Conservation (phyloP, 2,113 vertebrate genomes). For the Edolisoma coerulescens region DNA sequence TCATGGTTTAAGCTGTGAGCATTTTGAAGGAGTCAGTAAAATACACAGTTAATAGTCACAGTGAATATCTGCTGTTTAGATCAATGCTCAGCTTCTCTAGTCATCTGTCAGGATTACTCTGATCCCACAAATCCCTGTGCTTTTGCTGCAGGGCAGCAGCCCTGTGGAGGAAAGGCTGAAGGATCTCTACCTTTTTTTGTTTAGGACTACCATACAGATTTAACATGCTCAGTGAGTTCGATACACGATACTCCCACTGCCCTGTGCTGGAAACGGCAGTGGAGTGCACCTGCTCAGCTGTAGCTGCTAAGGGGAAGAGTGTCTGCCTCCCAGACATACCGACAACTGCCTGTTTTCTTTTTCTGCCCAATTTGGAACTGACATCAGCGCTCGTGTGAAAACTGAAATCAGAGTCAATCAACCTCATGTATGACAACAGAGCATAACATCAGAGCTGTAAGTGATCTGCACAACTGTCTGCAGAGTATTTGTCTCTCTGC, state of each 20-base stretch:
- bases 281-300: background rate
- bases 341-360: background rate
- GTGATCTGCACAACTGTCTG: background rate
- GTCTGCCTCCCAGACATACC: background rate
- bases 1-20: background rate
- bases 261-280: background rate
- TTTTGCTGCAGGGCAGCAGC: background rate
- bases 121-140: background rate
- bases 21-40: background rate
- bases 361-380: background rate
- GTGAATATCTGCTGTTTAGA: background rate
- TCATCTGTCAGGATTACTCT: background rate
- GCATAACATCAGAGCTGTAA: background rate
- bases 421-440: background rate
- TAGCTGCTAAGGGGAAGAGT: background rate
- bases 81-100: background rate
- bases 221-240: fast-evolving
- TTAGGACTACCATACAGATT: background rate
- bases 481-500: background rate
- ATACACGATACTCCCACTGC: fast-evolving
- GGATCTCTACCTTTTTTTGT: background rate
- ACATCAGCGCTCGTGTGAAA: background rate
- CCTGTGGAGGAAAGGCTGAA: background rate
- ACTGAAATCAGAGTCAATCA: background rate
- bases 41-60: background rate